Conservation (phyloP, 2,113 vertebrate species). For the Amphiprion ocellaris region DNA sequence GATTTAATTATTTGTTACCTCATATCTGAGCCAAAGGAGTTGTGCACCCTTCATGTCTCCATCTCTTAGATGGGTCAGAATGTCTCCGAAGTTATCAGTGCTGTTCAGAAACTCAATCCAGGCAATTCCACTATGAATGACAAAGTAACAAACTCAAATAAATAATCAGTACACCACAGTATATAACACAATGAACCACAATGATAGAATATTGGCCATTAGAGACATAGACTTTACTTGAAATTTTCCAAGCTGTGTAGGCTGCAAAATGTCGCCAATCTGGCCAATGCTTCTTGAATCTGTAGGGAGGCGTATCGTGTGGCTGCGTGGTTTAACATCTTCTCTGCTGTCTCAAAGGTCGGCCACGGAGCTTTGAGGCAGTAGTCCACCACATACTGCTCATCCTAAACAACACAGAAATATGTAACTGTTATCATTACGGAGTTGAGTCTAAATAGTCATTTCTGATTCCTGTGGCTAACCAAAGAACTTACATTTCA, state of each 20-base stretch:
- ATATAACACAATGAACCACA: not conserved
- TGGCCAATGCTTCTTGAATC: constrained; percentile 90
- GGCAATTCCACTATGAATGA: constrained; percentile 85
- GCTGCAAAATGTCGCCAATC: constrained; percentile 93
- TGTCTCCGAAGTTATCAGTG: constrained; percentile 86
- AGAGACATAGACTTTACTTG: constrained; percentile 82
- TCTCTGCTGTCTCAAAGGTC: constrained; percentile 90
- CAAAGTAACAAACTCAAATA: constrained; percentile 12
- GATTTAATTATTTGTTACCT: constrained; percentile 82
- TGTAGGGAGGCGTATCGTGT: constrained; percentile 78
- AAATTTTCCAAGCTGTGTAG: constrained; percentile 90
- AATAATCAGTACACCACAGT: not conserved
- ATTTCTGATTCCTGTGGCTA: too few relatives aligned
- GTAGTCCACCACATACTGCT: constrained; percentile 93
- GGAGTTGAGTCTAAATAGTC: too few relatives aligned
- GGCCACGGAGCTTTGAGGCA: constrained; percentile 94
- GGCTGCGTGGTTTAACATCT: constrained; percentile 92
- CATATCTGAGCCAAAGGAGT: constrained; percentile 94
- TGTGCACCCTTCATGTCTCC: constrained; percentile 91
- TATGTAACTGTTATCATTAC: too few relatives aligned
- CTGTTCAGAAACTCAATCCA: constrained; percentile 96
- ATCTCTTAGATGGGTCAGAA: constrained; percentile 87
- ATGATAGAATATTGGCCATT: not conserved
- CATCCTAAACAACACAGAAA: constrained; percentile 84
- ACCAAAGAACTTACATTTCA: not conserved